phyloP scores from a whole-genome alignment of 2,113 vertebrate genomes.

The Leptobrachium ailaonicum region DNA sequence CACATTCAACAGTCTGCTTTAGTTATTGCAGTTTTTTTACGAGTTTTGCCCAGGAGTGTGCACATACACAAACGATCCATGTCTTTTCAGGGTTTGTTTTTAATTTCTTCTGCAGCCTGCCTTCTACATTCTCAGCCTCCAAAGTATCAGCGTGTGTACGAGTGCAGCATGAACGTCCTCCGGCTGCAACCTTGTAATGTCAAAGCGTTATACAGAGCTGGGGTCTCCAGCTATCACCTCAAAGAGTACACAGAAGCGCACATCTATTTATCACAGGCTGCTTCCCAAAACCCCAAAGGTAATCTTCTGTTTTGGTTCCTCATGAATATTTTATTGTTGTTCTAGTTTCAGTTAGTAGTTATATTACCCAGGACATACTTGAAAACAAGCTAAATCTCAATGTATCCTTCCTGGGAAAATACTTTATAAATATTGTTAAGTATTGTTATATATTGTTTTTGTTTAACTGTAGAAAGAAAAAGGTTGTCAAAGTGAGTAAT shows the following conservation, averaged over 20 bases:
- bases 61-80: background rate
- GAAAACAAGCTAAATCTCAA: too few species aligned
- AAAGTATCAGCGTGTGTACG: slow-evolving; percentile 79
- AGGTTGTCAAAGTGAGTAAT: too few species aligned
- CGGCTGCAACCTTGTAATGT: slow-evolving; percentile 72
- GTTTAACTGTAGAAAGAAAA: too few species aligned
- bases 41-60: background rate
- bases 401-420: too few species aligned
- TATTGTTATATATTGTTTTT: too few species aligned
- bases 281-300: slow-evolving; percentile 80
- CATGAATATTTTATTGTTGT: too few species aligned
- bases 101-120: slow-evolving; percentile 68
- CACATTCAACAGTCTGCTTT: too few species aligned
- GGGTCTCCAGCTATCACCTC: slow-evolving; percentile 82
- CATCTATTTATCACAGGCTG: slow-evolving; percentile 73
- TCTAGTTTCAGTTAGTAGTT: too few species aligned
- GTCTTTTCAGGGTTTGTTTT: background rate
- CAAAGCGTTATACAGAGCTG: slow-evolving; percentile 86
- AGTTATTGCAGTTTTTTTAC: too few species aligned
- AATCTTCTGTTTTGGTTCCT: slow-evolving; percentile 10
- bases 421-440: too few species aligned
- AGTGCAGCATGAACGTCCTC: slow-evolving; percentile 83
- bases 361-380: too few species aligned
- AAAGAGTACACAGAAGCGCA: slow-evolving; percentile 77
- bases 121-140: slow-evolving; percentile 80